Percentiles rank a stretch among this genome's conserved stretches.
These are phyloP conservation scores for Caenorhabditis tropicalis DNA, from an alignment of 1,140 invertebrate genomes.

Conservation along the genomic window DNA sequence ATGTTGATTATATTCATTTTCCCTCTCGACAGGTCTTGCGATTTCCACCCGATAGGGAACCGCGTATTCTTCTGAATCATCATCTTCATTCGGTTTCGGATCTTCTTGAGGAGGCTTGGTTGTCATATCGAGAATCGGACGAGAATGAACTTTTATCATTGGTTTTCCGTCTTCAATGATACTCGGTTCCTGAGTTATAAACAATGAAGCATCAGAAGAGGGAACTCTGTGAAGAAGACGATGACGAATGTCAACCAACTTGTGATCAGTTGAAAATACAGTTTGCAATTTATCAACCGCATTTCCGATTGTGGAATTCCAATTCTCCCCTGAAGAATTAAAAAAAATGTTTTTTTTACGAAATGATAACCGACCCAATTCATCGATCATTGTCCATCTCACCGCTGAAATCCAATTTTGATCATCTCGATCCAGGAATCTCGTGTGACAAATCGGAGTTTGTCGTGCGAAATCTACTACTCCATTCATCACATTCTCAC, in stretches of 20 bases:
- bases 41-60: background rate
- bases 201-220: background rate
- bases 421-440: background rate
- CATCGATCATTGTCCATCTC: background rate
- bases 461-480: background rate
- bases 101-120: background rate
- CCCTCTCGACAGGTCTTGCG: background rate
- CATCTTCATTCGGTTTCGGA: background rate
- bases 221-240: slow-evolving; percentile 1
- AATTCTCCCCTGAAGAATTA: background rate
- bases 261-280: background rate
- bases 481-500: background rate
- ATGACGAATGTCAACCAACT: background rate
- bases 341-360: background rate
- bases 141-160: slow-evolving; percentile 17
- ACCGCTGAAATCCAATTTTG: background rate
- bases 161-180: background rate
- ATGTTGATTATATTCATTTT: background rate
- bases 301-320: background rate
- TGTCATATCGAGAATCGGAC: background rate
- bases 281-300: background rate
- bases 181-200: background rate
- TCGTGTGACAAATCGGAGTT: slow-evolving; percentile 6
- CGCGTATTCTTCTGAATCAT: background rate
- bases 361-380: background rate